phyloP scores from a whole-genome alignment of 2,113 vertebrate genomes.

The Prolemur simus region DNA sequence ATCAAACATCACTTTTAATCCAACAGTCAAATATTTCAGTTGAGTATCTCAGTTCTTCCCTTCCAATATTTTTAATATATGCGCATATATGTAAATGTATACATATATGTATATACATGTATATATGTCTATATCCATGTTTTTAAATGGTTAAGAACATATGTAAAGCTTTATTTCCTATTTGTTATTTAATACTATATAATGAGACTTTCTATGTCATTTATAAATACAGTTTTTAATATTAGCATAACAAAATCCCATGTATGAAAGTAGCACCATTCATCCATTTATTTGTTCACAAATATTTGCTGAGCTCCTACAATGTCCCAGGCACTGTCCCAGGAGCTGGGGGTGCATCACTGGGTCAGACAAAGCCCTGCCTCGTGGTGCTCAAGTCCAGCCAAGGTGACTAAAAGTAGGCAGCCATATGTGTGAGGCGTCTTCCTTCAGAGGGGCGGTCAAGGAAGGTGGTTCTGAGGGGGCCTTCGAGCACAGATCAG shows the following conservation, averaged over 20 bases:
- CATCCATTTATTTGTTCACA: neutral
- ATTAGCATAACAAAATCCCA: neutral
- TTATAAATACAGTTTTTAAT: neutral
- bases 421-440: rapidly evolving
- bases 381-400: neutral
- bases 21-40: neutral
- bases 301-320: neutral
- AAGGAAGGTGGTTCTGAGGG: neutral
- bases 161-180: neutral
- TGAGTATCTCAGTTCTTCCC: neutral
- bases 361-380: neutral
- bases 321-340: no score
- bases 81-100: neutral
- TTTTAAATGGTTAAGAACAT: constrained; percentile 12
- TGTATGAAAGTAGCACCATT: neutral
- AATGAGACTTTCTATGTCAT: neutral
- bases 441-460: neutral
- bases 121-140: neutral
- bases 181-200: neutral
- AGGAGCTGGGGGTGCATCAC: neutral
- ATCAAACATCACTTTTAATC: neutral
- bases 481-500: neutral
- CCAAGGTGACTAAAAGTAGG: neutral
- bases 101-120: neutral
- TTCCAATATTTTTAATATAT: neutral